Base-by-base conservation (phyloP, 2,888 invertebrate species). In the Hirtodrosophila histrioides region DNA sequence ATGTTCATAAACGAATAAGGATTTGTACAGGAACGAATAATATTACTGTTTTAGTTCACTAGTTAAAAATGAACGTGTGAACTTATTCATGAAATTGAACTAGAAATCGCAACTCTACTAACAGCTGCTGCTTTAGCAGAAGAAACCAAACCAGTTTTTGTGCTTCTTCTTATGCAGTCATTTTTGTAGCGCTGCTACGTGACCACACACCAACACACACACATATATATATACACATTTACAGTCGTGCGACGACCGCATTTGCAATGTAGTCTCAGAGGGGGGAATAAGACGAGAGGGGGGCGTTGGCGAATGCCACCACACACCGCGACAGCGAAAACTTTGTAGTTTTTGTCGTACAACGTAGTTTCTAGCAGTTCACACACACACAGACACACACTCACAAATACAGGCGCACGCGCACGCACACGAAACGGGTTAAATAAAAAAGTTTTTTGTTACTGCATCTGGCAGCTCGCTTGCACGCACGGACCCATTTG, bases 351-450 rank as follows among this genome's bases (percentile, higher is more conserved):
- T 85, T 65, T 66, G 78, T 69, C 66, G 67, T 75, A 70, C 69
- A 66, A 78, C 86, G 80, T 80, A 71, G 80, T 72, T 69, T 74
- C 66, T 64, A 68, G 51, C 79, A 64, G 62, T 55, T 41, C 64
- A 36, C 62, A 48, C 41, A 46, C 48, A 61, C 46, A 55, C 48
- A 61, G 44, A 55, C 37, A 57, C 41, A 54, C 24, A 60, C 53
- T 35, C 27, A 60, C 56, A 44, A 39, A 41, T 49, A 49, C 63
- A 56, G 45, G 73, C 81, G 78, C 81, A 75, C 41, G 84, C 86
- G 84, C 82, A 86, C 84, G 78, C 86, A 86, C 46, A 80, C 67
- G 41, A 82, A 82, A 86, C 86, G 82, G 82, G 82, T 82, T 81
- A 81, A 81, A 65, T 68, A 78, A 78, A 69, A 31, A 8, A 9